Evolutionary conservation across 2,797 vertebrate species (phyloP).

Genomic region (Petrocephalus schoutedeni): DNA sequence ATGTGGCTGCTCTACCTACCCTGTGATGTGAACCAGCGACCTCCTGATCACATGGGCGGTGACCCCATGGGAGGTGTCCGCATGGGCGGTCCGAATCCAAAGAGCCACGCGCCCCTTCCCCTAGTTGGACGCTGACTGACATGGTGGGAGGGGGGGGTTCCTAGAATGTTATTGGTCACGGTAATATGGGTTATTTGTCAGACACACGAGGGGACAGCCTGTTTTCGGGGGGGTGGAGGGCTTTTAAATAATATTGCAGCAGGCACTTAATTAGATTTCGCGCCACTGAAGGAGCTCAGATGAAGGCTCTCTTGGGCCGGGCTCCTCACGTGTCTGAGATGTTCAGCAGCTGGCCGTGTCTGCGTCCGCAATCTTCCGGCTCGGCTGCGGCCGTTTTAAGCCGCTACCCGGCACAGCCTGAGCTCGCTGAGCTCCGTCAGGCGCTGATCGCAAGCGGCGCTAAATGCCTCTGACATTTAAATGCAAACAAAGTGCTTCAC

Average conservation of each 20-base stretch:
- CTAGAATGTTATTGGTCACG: background rate
- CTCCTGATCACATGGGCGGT: background rate
- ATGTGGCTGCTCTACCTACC: background rate
- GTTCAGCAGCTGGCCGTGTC: background rate
- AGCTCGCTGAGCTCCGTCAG: conserved; percentile 38
- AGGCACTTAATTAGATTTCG: conserved; percentile 9
- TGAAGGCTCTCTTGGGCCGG: background rate
- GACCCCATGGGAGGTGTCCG: no score
- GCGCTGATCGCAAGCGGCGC: conserved; percentile 35
- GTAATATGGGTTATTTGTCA: background rate
- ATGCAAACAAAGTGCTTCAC: conserved; percentile 36
- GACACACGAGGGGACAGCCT: background rate
- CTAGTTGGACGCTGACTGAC: background rate
- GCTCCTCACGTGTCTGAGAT: background rate
- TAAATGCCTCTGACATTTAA: conserved; percentile 47
- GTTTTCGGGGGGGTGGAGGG: background rate
- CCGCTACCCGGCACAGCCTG: background rate
- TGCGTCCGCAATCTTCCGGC: background rate
- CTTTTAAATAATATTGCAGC: background rate
- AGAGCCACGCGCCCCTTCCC: background rate
- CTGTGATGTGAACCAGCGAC: background rate
- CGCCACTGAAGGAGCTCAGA: background rate
- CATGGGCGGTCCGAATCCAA: background rate
- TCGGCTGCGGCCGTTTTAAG: background rate
- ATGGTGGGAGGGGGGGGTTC: no score